These are phyloP conservation scores for Cordilura impudica DNA, from an alignment of 2,888 invertebrate genomes.

Conservation along the genomic window DNA sequence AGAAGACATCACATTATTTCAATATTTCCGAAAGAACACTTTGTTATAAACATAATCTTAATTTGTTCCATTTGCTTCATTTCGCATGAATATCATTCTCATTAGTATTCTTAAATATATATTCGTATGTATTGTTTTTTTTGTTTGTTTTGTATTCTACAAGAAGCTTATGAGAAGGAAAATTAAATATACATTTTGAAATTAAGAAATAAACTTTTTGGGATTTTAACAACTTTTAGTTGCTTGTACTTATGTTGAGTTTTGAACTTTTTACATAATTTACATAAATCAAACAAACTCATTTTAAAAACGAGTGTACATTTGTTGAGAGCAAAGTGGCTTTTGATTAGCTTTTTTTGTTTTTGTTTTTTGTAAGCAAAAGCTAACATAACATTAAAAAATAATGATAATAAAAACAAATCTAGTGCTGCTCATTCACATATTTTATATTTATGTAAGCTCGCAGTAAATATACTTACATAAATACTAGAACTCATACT, in stretches of 20 bases:
- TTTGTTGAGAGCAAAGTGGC: slow-evolving; percentile 46
- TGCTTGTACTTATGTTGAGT: slow-evolving; percentile 47
- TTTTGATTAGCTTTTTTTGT: slow-evolving; percentile 62
- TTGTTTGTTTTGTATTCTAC: no score
- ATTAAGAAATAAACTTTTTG: slow-evolving; percentile 47
- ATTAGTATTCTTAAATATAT: no score
- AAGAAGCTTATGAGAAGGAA: no score
- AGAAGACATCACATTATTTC: no score
- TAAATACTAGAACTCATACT: slow-evolving; percentile 23
- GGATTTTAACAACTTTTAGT: slow-evolving; percentile 46
- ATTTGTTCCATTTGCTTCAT: no score
- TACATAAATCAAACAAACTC: slow-evolving; percentile 44
- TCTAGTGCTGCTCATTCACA: no score
- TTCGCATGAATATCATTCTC: no score
- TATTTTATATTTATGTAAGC: no score
- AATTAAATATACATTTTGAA: slow-evolving; percentile 51
- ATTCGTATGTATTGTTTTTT: not conserved
- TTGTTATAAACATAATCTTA: no score
- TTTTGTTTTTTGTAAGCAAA: no score
- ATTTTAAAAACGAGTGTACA: slow-evolving; percentile 13
- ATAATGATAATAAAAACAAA: slow-evolving; percentile 38
- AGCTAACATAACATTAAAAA: slow-evolving; percentile 54
- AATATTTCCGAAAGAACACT: no score
- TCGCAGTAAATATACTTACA: not conserved
- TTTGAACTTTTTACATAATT: slow-evolving; percentile 53